A percentile compares a stretch with the other conserved stretches of the same genome.
Conservation (phyloP, 2,888 invertebrate genomes). For the Augiades crinisus region DNA sequence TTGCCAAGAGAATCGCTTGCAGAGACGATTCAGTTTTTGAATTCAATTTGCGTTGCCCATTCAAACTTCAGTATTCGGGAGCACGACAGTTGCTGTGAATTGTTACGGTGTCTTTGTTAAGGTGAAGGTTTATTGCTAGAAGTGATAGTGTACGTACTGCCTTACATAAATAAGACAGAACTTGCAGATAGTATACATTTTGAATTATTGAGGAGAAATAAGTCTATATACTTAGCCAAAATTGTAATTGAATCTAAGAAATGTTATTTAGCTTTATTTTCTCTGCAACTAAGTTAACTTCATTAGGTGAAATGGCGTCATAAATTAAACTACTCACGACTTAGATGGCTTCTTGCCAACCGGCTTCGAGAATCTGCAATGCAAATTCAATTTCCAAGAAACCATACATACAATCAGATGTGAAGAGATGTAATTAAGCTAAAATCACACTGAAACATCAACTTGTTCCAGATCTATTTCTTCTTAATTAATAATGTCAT, state of each 20-base stretch:
- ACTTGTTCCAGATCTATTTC: no score
- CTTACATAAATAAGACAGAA: no score
- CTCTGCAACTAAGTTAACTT: background rate
- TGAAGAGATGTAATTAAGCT: background rate
- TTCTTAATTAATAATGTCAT: no score
- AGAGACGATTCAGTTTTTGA: constrained; percentile 4
- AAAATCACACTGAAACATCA: no score
- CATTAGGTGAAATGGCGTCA: background rate
- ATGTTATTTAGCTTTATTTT: background rate
- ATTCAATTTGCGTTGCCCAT: constrained; percentile 11
- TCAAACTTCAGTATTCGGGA: background rate
- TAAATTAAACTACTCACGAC: background rate
- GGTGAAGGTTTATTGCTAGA: no score
- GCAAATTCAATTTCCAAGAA: constrained; percentile 5
- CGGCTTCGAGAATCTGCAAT: background rate
- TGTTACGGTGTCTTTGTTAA: background rate
- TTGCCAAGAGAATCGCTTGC: constrained; percentile 14
- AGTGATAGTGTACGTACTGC: no score
- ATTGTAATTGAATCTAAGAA: background rate
- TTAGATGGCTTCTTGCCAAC: background rate
- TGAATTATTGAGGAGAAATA: no score
- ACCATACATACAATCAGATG: background rate
- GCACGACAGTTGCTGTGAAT: background rate
- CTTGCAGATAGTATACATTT: no score
- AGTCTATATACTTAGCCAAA: no score